Base-by-base conservation (phyloP, 2,888 invertebrate genomes). In the Chrysodeixis includens region DNA sequence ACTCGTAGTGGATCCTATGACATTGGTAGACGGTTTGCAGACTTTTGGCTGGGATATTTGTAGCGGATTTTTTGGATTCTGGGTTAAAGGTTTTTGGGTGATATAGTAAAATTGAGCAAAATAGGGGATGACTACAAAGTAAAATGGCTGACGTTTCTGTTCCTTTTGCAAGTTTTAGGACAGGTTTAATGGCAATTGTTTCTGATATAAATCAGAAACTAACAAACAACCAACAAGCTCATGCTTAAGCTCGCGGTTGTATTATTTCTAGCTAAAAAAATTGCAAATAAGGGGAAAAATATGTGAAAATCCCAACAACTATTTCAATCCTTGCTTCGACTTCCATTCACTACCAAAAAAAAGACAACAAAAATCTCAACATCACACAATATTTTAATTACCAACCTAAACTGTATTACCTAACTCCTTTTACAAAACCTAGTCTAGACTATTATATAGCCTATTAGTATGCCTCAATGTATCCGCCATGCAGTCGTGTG, bases 21-120 rank as follows among this genome's bases (percentile, higher is more conserved):
- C 62, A 66, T 66, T 71, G 71, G 71, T 62, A 74, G 76, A 71
- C 76, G 56, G 3, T 54, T 40, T 52, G 52, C 32, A 71, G 76
- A 74, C 73, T 35, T 74, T 71, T 60, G 49, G 35, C 8, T n/a
- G 5, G 22, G 54, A 26, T 22, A 18, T 18, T 54, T 57, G 20
- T 18, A 30, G 40, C 18, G 30, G 59, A 56, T 46, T 8, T 46
- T 59, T 30, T 6, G 9, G 30, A 12, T 46, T 49, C 20, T 26
- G 22, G 20, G 18, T 8, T 6, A 3, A n/a, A n/a, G 1, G n/a
- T 40, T n/a, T 40, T 6, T 40, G 40, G 40, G n/a, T n/a, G 6
- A 40, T 0, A 12, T 35, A 1, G n/a, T n/a, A 3, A n/a, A 6
- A n/a, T 14, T 6, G 2, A 9, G 35, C 26, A 6, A 6, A 26